phyloP scores from a whole-genome alignment of 2,888 invertebrate species.

The Cheilosia impressa region DNA sequence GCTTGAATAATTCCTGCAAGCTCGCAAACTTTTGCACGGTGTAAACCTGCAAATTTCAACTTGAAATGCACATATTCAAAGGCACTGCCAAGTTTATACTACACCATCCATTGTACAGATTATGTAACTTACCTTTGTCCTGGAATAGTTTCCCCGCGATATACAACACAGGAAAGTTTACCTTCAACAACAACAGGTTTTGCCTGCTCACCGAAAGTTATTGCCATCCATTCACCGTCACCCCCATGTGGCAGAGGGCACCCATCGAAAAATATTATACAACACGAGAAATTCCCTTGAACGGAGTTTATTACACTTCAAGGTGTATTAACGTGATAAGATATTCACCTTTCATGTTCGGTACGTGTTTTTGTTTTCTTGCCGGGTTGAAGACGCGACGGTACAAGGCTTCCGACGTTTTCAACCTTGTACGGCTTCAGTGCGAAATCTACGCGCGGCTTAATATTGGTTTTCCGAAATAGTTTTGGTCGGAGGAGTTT shows the following conservation, averaged over 20 bases:
- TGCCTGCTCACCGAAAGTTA: constrained; percentile 12
- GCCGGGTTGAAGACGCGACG: constrained; percentile 5
- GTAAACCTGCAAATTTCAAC: too few species aligned
- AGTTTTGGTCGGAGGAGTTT: constrained; percentile 19
- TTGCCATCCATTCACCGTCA: constrained; percentile 39
- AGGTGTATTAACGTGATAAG: constrained; percentile 74
- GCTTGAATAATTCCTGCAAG: too few species aligned
- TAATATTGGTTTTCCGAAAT: constrained; percentile 60
- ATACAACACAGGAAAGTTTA: not conserved
- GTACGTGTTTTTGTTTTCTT: constrained; percentile 63
- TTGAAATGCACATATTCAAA: too few species aligned
- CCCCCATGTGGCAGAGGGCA: not conserved
- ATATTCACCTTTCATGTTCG: constrained; percentile 71
- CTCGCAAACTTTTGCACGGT: too few species aligned
- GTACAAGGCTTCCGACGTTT: not conserved
- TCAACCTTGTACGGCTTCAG: not conserved
- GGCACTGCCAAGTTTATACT: too few species aligned
- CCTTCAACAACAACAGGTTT: constrained; percentile 35
- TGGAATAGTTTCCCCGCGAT: not conserved
- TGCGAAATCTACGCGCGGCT: constrained; percentile 4
- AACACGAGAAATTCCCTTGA: constrained; percentile 66
- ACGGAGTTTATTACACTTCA: constrained; percentile 73
- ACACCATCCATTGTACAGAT: too few species aligned
- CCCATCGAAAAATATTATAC: constrained; percentile 35
- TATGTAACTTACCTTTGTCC: too few species aligned